These are phyloP conservation scores for Alviniconcha strummeri DNA, from an alignment of 2,888 invertebrate genomes.

Conservation along the genomic window DNA sequence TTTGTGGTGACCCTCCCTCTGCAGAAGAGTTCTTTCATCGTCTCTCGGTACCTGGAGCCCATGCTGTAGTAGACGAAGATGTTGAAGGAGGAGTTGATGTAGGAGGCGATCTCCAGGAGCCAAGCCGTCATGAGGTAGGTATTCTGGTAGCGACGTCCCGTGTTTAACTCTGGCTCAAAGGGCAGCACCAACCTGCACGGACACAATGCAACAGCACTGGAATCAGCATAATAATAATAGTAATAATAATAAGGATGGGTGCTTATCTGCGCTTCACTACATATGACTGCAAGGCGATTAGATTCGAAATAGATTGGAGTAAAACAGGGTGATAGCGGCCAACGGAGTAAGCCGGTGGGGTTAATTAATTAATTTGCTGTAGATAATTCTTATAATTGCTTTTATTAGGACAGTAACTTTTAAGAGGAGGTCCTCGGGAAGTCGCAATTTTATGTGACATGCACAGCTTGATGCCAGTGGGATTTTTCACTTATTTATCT, in stretches of 20 bases:
- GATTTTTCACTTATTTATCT: no score
- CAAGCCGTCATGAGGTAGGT: not conserved
- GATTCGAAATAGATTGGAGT: no score
- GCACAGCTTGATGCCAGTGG: no score
- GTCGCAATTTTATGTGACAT: no score
- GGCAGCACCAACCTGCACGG: not conserved
- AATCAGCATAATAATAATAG: not conserved
- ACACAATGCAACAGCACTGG: no score
- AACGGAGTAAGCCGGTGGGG: no score
- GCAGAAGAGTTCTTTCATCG: not conserved
- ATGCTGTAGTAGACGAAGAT: slow-evolving; percentile 36
- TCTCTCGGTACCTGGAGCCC: slow-evolving; percentile 32
- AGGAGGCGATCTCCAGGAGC: slow-evolving; percentile 17
- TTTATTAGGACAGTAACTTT: no score
- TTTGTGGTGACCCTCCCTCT: not conserved
- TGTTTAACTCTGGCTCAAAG: not conserved
- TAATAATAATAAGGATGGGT: not conserved
- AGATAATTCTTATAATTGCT: no score
- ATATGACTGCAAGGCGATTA: no score
- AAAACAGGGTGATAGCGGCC: no score
- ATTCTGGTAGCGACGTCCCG: slow-evolving; percentile 8
- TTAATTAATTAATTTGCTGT: no score
- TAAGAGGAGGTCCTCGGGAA: no score
- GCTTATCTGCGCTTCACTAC: not conserved
- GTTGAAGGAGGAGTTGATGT: slow-evolving; percentile 31